phyloP scores from a whole-genome alignment of 2,888 invertebrate species.

The Pharmacophagus antenor region DNA sequence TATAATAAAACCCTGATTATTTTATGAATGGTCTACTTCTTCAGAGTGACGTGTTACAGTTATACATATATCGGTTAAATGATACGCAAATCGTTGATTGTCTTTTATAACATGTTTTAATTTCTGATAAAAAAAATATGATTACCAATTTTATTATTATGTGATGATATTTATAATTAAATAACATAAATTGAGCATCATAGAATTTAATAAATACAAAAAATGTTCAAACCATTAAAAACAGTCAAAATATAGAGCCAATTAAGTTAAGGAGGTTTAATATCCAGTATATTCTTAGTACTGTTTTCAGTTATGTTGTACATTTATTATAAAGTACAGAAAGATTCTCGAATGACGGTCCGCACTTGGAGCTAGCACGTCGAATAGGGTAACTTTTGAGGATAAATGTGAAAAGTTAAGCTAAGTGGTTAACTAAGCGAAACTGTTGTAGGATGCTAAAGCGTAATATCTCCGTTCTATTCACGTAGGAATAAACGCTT shows the following conservation, averaged over 20 bases:
- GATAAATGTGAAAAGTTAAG: conserved; percentile 65
- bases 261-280: not conserved
- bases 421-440: conserved; percentile 53
- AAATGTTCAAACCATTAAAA: too few relatives aligned
- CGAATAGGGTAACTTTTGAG: conserved; percentile 29
- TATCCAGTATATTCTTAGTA: conserved; percentile 3
- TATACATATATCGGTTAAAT: too few relatives aligned
- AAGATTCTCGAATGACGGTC: conserved; percentile 25
- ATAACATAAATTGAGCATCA: too few relatives aligned
- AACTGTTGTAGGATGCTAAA: conserved; percentile 43
- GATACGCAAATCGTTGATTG: too few relatives aligned
- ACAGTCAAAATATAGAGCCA: not conserved
- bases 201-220: too few relatives aligned
- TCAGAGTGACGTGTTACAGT: too few relatives aligned
- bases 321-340: conserved; percentile 20
- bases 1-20: too few relatives aligned
- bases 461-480: conserved; percentile 17
- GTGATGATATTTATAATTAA: too few relatives aligned
- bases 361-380: conserved; percentile 11
- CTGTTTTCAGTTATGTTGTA: conserved; percentile 20
- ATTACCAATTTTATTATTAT: too few relatives aligned
- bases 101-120: too few relatives aligned
- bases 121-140: too few relatives aligned
- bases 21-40: too few relatives aligned
- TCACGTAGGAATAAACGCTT: conserved; percentile 6